Evolutionary conservation across 2,888 invertebrate genomes (phyloP), one percentile per base, ranked within the genome.

Genomic region (Corbicula japonica): DNA sequence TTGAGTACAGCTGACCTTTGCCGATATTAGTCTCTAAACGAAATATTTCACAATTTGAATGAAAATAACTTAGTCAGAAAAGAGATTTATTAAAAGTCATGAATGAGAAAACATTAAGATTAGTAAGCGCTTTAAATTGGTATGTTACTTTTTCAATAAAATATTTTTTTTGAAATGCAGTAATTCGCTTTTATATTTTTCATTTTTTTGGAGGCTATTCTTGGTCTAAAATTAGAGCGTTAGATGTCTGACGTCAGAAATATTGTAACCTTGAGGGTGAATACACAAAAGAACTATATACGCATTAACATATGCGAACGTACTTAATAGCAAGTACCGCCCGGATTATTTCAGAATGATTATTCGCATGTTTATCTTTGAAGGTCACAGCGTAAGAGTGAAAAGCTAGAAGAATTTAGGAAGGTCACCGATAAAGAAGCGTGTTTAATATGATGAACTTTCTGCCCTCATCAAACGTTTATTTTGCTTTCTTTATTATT

Each of bases 241-340:
- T 28, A 38, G 21, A n/a, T 26, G 23, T 15, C 18, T 65, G 65
- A 65, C 65, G 65, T 65, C 65, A 65, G 32, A 48, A 12, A 54
- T 35, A n/a, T 50, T 35, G 46, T 69, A 76, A 76, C 76, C 76
- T 76, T 76, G 76, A 62, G 34, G 28, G 26, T 30, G 10, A 60
- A 44, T 48, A 58, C 44, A 56, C 46, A 54, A 54, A 38, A 69
- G 69, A 56, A 30, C 18, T 18, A 63, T 50, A 68, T 76, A 70
- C 76, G 76, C 70, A 76, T 76, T 65, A 28, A 34, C 23, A 26
- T 60, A 30, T 32, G 32, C 18, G 32, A 32, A 32, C 23, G 32
- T 12, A 54, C 54, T 52, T 23, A 54, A n/a, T n/a, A n/a, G n/a
- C n/a, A n/a, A n/a, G 54, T 32, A n/a, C 65, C 65, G 52, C 65